These are phyloP conservation scores for Podiceps cristatus DNA, from an alignment of 2,113 vertebrate genomes.

Conservation along the genomic window DNA sequence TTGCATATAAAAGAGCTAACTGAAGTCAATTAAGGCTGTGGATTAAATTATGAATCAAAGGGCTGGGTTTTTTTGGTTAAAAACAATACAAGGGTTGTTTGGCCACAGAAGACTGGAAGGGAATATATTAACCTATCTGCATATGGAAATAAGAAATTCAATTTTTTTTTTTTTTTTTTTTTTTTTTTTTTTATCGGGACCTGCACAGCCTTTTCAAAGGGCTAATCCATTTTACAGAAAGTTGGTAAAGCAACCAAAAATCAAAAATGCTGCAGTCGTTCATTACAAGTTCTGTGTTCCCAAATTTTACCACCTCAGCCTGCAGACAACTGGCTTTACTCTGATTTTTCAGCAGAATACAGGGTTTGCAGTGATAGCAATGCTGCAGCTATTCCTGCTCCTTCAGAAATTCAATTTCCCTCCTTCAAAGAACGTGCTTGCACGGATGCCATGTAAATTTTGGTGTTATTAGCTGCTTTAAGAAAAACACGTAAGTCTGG, in stretches of 20 bases:
- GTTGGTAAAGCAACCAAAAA: background rate
- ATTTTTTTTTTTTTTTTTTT: background rate
- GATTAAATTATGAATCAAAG: constrained; percentile 57
- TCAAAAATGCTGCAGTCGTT: background rate
- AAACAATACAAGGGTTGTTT: constrained; percentile 2
- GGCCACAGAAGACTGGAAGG: background rate
- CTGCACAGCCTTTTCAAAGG: background rate
- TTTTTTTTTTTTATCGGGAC: background rate
- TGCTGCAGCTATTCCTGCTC: background rate
- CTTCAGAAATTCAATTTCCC: background rate
- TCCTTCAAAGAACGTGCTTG: background rate
- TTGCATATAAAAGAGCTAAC: constrained; percentile 70
- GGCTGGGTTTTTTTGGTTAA: background rate
- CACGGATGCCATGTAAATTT: background rate
- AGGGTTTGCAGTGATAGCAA: background rate
- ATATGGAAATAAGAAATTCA: background rate
- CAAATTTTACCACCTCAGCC: background rate
- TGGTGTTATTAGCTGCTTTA: background rate
- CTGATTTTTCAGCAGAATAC: background rate
- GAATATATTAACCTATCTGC: background rate
- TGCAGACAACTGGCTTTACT: background rate
- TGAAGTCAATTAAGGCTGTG: constrained; percentile 39
- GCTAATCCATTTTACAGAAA: background rate
- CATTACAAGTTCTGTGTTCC: background rate
- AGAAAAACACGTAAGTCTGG: background rate